Evolutionary conservation across 2,888 invertebrate genomes (phyloP), one percentile per base, ranked within the genome.

Genomic region (Yponomeuta malinellus): DNA sequence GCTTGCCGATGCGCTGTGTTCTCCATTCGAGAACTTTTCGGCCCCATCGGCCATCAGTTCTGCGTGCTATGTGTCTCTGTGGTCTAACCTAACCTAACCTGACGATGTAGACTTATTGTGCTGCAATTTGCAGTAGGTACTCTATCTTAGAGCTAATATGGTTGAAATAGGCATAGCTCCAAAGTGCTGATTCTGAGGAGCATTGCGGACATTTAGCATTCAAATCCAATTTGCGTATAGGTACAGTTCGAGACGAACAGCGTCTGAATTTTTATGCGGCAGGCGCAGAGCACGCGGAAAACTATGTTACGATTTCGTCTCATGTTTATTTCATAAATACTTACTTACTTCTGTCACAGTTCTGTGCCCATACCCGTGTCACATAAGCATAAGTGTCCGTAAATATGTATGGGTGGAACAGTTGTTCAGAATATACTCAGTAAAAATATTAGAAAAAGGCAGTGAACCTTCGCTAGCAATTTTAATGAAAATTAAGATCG

Each of bases 221-320:
- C 52, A 59, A 59, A 59, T 59, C 5, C 15, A 59, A 59, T 59
- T 59, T 59, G 52, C 4, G 15, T 15, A 43, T 43, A 43, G 43
- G 52, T 15, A 59, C 15, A 59, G 52, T 12, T 59, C 15, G 52
- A 15, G 52, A 15, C 43, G 43, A 43, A 43, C 52, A 15, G 52
- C 15, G 52, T 12, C 52, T 59, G 52, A 59, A 59, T 59, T 59
- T 59, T 59, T 59, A 59, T 59, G 52, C 15, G 52, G 15, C 52
- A 3, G 52, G 5, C 52, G 52, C 52, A 5, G 52, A 12, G 52
- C 52, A 5, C 52, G 12, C 52, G 15, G 52, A 1, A 59, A 59
- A 59, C 52, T 59, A 59, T 59, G 52, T 59, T 59, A 59, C 52
- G 12, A 59, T 59, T 59, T 59, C 52, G 52, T 59, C 52, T 59